Evolutionary conservation across 2,797 vertebrate species (phyloP), one percentile per base, ranked within the genome.

Genomic region (Pangasius sanitwongsei): DNA sequence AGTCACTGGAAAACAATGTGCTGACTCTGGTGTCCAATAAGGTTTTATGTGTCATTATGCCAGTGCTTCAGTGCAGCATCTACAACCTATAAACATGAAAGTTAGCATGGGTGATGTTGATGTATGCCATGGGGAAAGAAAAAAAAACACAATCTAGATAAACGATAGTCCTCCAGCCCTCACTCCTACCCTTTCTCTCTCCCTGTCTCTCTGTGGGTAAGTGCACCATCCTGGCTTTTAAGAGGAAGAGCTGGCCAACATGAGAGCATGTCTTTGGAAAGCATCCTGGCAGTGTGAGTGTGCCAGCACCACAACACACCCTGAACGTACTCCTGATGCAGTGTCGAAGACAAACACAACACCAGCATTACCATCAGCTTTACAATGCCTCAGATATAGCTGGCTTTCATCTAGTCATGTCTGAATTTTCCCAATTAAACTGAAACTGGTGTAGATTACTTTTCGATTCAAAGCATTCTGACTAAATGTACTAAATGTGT

Each of bases 1-100:
- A 80, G 70, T 94, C 93, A 94, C 93, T 93, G 93, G 92, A 90
- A 92, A 91, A 92, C 92, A 90, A 94, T 93, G 93, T 74, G 63
- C 91, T 94, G 94, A 91, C 92, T 83, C 90, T 4, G 81, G 87
- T 91, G 86, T 12, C 91, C 67, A 85, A 50, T 89, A 91, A 74
- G n/a, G 11, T 84, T 87, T 87, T 81, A 85, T 72, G 4, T 70
- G 61, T n/a, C 59, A 53, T 87, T 31, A 90, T 74, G 55, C n/a
- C 41, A 57, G 55, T 65, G 15, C 25, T 31, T 74, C 74, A 86
- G 53, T 63, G n/a, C 55, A 69, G 69, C 61, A 89, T 34, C 85
- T 69, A 5, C n/a, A 87, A 37, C 70, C 72, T 61, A 78, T 85
- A 70, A 72, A 78, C 78, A 75, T 82, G 53, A 37, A 50, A 1